These are phyloP conservation scores for Bambusicola thoracicus DNA, from an alignment of 2,113 vertebrate species.

Conservation along the genomic window DNA sequence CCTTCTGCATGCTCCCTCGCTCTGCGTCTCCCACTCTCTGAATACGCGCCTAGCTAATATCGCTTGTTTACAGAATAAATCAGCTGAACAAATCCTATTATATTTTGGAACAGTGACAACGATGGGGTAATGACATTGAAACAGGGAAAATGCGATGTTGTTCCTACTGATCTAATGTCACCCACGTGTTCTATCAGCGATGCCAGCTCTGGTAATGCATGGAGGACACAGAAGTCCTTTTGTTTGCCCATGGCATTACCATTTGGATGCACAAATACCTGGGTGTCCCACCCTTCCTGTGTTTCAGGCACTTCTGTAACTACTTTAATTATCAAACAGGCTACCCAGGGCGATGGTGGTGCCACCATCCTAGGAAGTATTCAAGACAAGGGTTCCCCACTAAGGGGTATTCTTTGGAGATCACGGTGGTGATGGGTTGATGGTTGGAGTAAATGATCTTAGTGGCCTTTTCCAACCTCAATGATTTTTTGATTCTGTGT, in stretches of 20 bases:
- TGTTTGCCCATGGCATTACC: accelerated
- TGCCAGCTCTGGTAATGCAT: not conserved
- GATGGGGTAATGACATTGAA: slow-evolving; percentile 24
- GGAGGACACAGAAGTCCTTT: not conserved
- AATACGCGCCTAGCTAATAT: slow-evolving; percentile 58
- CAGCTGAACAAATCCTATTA: slow-evolving; percentile 76
- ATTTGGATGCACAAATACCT: accelerated
- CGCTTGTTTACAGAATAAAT: slow-evolving; percentile 67
- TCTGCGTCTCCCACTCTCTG: slow-evolving; percentile 22
- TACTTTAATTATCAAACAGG: not conserved
- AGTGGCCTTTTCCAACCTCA: no score
- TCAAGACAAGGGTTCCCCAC: no score
- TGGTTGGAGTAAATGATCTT: no score
- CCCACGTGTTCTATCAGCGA: not conserved
- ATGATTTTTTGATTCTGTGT: no score
- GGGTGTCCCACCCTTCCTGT: not conserved
- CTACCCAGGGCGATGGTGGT: no score
- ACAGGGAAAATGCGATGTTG: not conserved
- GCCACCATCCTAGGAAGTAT: no score
- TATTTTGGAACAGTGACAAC: slow-evolving; percentile 69
- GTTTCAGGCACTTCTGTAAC: not conserved
- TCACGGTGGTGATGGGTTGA: no score
- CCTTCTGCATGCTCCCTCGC: not conserved
- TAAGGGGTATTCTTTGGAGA: no score
- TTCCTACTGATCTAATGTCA: slow-evolving; percentile 30